Conservation (phyloP, 2,888 invertebrate genomes). For the Xestia ashworthii region DNA sequence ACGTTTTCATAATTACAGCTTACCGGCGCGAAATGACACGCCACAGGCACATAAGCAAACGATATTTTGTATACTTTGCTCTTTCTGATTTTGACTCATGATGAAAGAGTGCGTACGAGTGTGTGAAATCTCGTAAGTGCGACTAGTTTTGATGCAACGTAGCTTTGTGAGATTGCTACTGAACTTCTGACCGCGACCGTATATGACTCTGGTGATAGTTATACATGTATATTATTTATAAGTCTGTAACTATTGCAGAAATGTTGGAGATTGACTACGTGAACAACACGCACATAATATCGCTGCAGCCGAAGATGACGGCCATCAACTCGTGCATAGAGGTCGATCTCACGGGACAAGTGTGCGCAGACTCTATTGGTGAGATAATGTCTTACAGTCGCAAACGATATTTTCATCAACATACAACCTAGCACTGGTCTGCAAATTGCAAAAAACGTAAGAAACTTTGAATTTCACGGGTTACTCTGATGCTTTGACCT, state of each 20-base stretch:
- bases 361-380: conserved; percentile 98
- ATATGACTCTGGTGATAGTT: background rate
- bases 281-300: conserved; percentile 95
- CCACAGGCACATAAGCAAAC: too few relatives aligned
- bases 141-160: background rate
- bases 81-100: background rate
- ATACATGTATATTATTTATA: too few relatives aligned
- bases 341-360: conserved; percentile 98
- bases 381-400: conserved; percentile 66
- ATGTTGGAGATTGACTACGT: conserved; percentile 97
- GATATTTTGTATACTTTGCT: background rate
- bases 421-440: too few relatives aligned
- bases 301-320: conserved; percentile 97
- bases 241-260: conserved; percentile 88
- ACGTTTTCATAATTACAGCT: too few relatives aligned
- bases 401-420: too few relatives aligned
- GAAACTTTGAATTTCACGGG: too few relatives aligned
- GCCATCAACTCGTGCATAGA: conserved; percentile 99
- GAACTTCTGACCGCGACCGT: background rate
- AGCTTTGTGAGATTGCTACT: background rate
- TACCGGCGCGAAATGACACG: too few relatives aligned
- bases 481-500: too few relatives aligned
- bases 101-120: background rate
- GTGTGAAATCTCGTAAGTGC: background rate
- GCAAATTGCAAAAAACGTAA: too few relatives aligned